Evolutionary conservation across 2,888 invertebrate genomes (phyloP).

Genomic region (Ormyrus rosae): DNA sequence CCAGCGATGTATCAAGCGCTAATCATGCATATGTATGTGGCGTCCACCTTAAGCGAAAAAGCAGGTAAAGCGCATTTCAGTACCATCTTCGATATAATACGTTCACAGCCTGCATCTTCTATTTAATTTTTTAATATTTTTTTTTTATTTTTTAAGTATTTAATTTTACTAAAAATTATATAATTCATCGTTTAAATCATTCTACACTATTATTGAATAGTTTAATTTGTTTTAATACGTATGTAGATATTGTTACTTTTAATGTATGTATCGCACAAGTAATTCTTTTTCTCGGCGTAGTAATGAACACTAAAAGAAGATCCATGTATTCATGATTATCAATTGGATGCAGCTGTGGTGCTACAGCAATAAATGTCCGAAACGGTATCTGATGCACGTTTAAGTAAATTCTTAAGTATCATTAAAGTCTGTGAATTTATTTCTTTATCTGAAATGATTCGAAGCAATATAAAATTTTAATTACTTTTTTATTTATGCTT

Average conservation of each 20-base stretch:
- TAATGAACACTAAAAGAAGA: background rate
- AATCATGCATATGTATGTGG: slow-evolving; percentile 67
- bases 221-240: too few relatives aligned
- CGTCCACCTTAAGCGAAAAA: background rate
- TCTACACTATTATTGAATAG: too few relatives aligned
- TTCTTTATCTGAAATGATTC: background rate
- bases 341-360: slow-evolving; percentile 2
- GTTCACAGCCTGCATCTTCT: too few relatives aligned
- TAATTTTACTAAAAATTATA: too few relatives aligned
- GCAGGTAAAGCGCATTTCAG: too few relatives aligned
- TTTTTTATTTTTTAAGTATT: too few relatives aligned
- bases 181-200: too few relatives aligned
- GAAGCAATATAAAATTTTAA: too few relatives aligned
- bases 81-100: too few relatives aligned
- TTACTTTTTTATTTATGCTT: too few relatives aligned
- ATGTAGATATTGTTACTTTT: too few relatives aligned
- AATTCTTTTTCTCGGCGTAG: background rate
- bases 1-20: slow-evolving; percentile 68
- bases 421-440: background rate
- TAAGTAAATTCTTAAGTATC: slow-evolving; percentile 11
- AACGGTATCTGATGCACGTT: background rate
- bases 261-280: background rate
- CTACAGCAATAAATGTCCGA: slow-evolving; percentile 5
- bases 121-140: too few relatives aligned
- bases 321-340: slow-evolving; percentile 2